Base-by-base conservation (phyloP, 2,888 invertebrate genomes). In the Belgica antarctica region DNA sequence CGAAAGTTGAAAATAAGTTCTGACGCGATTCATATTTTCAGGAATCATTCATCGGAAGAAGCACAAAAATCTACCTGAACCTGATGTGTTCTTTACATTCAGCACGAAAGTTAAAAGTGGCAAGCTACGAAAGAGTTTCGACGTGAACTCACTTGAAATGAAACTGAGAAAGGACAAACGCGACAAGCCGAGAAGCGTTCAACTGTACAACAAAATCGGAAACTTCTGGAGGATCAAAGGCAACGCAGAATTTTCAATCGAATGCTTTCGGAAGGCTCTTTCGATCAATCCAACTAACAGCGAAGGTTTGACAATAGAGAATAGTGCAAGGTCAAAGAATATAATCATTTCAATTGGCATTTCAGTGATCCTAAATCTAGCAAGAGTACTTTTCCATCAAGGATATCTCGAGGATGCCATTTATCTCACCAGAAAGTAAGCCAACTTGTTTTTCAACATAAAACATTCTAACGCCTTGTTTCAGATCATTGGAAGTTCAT, bases 171-270 rank as follows among this genome's bases (percentile, higher is more conserved):
- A 89, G 77, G 89, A 89, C 10, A 91, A 90, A 78, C 83, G 87
- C 75, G 90, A 90, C 82, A 92, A 92, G 80, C 90, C 91, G 71
- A 89, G 89, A 76, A 90, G 90, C 69, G 88, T 91, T 24, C 89
- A 91, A 76, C 82, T 93, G 63, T 93, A 92, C 78, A 94, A 93
- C 78, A 92, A 94, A 79, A 92, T 94, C 76, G 94, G 94, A 1
- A 94, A 94, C 80, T 94, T 91, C 79, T 94, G 92, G 91, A 85
- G 93, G 72, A 90, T 94, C 74, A 91, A 92, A 78, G 94, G 94
- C 2, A 90, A 94, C 77, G 90, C 93, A 4, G 85, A 89, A 76
- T 87, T 88, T 76, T 90, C 93, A 0, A 93, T 94, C 72, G 94
- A 94, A 79, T 94, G 94, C 78, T 94, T 94, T 80, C 85, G 94